Evolutionary conservation across 2,888 invertebrate species (phyloP).

Genomic region (Drosophila anomelani): DNA sequence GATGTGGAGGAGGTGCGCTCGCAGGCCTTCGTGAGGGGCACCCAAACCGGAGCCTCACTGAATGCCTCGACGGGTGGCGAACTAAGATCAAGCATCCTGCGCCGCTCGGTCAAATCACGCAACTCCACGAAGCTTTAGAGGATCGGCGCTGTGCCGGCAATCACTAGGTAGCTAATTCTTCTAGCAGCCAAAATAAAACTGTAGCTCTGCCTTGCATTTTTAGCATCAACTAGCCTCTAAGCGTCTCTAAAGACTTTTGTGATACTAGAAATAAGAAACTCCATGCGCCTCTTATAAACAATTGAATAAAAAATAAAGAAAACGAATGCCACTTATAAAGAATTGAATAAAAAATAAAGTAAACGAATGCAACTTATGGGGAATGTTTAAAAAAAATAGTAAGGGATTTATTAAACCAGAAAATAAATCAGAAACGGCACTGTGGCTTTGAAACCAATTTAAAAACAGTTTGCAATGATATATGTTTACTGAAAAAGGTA

Average conservation of each 20-base stretch:
- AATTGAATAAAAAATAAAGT: no score
- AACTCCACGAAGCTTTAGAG: conserved; percentile 83
- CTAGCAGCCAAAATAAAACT: conserved; percentile 16
- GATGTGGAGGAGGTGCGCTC: conserved; percentile 77
- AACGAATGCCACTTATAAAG: neutral
- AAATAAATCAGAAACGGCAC: neutral
- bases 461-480: no score
- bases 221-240: conserved; percentile 41
- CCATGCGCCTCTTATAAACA: conserved; percentile 5
- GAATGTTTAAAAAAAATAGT: neutral
- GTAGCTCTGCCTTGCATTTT: conserved; percentile 45
- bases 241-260: conserved; percentile 42
- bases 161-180: conserved; percentile 36
- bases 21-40: conserved; percentile 82
- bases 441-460: no score
- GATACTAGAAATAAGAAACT: conserved; percentile 47
- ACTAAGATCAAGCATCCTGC: conserved; percentile 87
- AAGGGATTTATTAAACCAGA: neutral
- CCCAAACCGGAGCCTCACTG: conserved; percentile 85
- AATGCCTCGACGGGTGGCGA: conserved; percentile 88
- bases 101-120: conserved; percentile 86
- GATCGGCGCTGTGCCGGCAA: neutral
- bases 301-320: conserved; percentile 24
- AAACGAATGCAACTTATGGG: no score
- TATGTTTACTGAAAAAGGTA: no score